Base-by-base conservation (phyloP, 2,797 vertebrate species). In the Ceryle rudis region DNA sequence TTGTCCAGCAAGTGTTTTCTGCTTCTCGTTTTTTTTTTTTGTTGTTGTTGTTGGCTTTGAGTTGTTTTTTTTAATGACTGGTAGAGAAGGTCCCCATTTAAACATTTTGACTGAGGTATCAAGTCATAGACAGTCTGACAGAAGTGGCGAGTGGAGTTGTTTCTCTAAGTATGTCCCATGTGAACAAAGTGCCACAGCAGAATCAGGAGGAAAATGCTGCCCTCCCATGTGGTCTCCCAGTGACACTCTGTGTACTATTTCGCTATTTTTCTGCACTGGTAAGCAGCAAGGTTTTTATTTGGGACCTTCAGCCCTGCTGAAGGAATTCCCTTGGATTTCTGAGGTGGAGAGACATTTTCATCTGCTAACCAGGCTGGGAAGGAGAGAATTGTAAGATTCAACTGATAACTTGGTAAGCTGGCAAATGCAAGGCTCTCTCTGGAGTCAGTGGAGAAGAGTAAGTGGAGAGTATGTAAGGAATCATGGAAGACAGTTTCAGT, bases 1-100 rank as follows among this genome's bases (percentile, higher is more conserved):
- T 21, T 57, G 8, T 26, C 33, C 23, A 84, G 28, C 0, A 28
- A 81, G 28, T 16, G 2, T 26, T 70, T 82, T 54, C 29, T 46
- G 20, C 17, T 65, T 47, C n/a, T n/a, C n/a, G n/a, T n/a, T 83
- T 16, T 37, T 58, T 47, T 11, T 47, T 37, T 25, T 35, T 35
- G 4, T 20, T 42, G 29, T 47, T 5, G 4, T 64, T 33, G 35
- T 26, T 21, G 29, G 13, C 17, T 65, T 65, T 9, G 49, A 39
- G 26, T 31, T 31, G 41, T 14, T 18, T 2, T 2, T 64, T 60
- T 35, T 6, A 37, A 19, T 58, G 9, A 70, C 2, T 0, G 0
- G 21, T 22, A 6, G 20, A 42, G 15, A 74, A 28, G 12, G 5
- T 64, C 8, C 3, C 15, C 25, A 31, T 64, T 80, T 31, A 67